A percentile compares a stretch with the other conserved stretches of the same genome.
Conservation (phyloP, 1,140 invertebrate genomes). For the Drosophila cardini region DNA sequence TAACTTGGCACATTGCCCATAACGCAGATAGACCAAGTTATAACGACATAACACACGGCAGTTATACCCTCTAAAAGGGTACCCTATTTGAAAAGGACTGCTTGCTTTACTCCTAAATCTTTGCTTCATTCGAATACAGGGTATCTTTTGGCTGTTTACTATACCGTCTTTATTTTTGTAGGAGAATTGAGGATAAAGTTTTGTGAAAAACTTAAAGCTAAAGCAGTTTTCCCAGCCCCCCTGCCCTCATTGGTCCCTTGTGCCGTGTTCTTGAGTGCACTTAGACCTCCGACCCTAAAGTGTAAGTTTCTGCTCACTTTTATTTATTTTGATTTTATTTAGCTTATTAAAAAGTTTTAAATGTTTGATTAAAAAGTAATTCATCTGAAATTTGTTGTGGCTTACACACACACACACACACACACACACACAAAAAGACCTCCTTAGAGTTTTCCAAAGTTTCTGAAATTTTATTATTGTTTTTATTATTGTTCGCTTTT, state of each 20-base stretch:
- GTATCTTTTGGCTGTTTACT: neutral
- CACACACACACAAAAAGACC: too few relatives aligned
- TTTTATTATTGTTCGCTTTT: neutral
- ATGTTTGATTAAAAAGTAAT: slow-evolving; percentile 81
- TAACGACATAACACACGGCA: neutral
- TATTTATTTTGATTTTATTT: slow-evolving; percentile 56
- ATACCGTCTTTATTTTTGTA: slow-evolving; percentile 5
- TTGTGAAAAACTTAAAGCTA: slow-evolving; percentile 28
- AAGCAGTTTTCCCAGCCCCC: neutral
- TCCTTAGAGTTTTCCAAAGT: slow-evolving; percentile 35
- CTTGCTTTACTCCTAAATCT: neutral
- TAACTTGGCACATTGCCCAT: slow-evolving; percentile 48
- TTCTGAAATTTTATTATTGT: slow-evolving; percentile 22
- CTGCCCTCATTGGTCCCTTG: neutral
- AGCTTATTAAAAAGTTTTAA: slow-evolving; percentile 80
- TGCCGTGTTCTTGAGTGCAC: slow-evolving; percentile 50
- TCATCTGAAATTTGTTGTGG: slow-evolving; percentile 69
- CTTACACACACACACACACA: slow-evolving; percentile 16
- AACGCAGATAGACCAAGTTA: slow-evolving; percentile 11
- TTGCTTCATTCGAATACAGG: neutral
- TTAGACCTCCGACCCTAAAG: slow-evolving; percentile 25
- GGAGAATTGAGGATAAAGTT: slow-evolving; percentile 40
- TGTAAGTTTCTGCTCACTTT: slow-evolving; percentile 51
- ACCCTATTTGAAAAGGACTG: neutral
- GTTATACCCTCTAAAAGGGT: slow-evolving; percentile 1